Evolutionary conservation across 1,140 invertebrate genomes (phyloP), one percentile per base, ranked within the genome.

Genomic region (Chelonus insularis): DNA sequence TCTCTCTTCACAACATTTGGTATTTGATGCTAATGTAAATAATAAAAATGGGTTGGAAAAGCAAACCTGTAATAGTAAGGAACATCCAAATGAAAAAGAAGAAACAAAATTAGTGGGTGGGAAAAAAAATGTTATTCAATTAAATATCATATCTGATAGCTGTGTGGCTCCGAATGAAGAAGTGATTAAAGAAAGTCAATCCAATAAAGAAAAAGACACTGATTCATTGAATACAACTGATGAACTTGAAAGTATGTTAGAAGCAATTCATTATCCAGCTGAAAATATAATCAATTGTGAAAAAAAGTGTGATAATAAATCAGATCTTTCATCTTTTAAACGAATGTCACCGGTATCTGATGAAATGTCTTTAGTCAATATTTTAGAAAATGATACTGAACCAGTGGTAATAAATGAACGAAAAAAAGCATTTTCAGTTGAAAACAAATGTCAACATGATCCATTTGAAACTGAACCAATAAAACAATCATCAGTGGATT

Each of bases 261-360:
- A 81, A 34, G 79, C 79, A n/a, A 78, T 82, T 16, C 80, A 82
- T 29, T 80, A 81, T 70, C 77, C 78, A 0, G 77, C 72, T 0
- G 75, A 82, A 25, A 77, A 71, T 57, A 64, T 66, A 1, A 52
- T 73, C 0, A 78, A 73, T 45, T 72, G 72, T 2, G 66, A 76
- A 4, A 77, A 76, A 36, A 68, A 34, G 1, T 72, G 61, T 16
- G 20, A 54, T 4, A 73, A 55, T 0, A 75, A 79, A 21, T 43
- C 66, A 1, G 63, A 66, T 43, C 25, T 66, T 52, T 61, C 69
- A 1, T 62, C 63, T 0, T 55, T 78, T 0, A 81, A 81, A 48
- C 65, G 77, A 48, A 74, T 81, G 57, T 82, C 78, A 0, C 80
- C 80, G 0, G 69, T 80, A 1, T 70, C 77, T 0, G 80, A 82